These are phyloP conservation scores for Myanophis thanlyinensis DNA, from an alignment of 2,113 vertebrate genomes.

Conservation along the genomic window DNA sequence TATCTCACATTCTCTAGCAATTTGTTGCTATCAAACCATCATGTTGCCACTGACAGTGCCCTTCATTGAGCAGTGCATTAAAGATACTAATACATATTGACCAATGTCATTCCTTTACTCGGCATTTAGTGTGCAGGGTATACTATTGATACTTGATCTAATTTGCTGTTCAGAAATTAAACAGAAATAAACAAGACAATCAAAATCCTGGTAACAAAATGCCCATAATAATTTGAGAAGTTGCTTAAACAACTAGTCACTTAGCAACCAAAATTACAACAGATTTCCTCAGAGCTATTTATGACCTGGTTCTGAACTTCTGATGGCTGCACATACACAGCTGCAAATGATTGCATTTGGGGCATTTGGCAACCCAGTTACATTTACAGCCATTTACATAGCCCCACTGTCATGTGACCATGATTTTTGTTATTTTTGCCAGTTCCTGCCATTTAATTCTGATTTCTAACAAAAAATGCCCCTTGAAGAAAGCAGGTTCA, in stretches of 20 bases:
- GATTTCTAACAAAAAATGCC: background rate
- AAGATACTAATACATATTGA: background rate
- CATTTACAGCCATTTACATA: background rate
- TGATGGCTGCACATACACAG: too few relatives aligned
- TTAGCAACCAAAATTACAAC: too few relatives aligned
- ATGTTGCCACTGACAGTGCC: background rate
- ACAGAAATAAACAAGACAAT: background rate
- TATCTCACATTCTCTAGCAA: background rate
- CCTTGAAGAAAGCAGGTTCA: background rate
- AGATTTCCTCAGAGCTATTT: too few relatives aligned
- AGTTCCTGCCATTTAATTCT: background rate
- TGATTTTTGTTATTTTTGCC: too few relatives aligned
- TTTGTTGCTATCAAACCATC: background rate
- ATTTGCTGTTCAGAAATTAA: background rate
- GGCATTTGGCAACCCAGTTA: background rate
- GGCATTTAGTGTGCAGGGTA: background rate
- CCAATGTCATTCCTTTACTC: background rate
- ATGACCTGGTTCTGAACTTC: too few relatives aligned
- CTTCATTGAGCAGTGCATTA: background rate
- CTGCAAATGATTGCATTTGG: too few relatives aligned
- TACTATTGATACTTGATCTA: background rate
- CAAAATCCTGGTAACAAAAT: background rate
- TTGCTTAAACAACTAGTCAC: too few relatives aligned
- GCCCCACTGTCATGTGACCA: too few relatives aligned
- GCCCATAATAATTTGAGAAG: background rate